Percentiles rank a stretch among this genome's conserved stretches.
Evolutionary conservation across 2,888 invertebrate species (phyloP).

Genomic region (Cerastis leucographa): DNA sequence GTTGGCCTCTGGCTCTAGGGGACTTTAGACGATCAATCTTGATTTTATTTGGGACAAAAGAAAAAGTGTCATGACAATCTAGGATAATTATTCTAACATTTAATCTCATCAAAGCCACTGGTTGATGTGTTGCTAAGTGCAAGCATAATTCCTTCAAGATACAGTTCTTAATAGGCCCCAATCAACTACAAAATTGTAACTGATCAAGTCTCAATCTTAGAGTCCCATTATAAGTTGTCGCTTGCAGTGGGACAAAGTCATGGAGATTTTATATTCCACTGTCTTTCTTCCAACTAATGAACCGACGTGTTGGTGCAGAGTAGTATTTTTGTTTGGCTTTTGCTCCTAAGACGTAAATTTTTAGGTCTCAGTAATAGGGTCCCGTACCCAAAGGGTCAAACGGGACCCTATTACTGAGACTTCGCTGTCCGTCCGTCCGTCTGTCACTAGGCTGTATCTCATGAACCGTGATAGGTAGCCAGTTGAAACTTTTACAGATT

Average conservation of each 20-base stretch:
- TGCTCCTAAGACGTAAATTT: too few relatives aligned
- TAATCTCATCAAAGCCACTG: not conserved
- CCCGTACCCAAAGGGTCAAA: too few relatives aligned
- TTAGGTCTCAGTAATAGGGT: too few relatives aligned
- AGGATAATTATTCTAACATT: not conserved
- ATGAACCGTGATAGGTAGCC: too few relatives aligned
- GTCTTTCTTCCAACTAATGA: not conserved
- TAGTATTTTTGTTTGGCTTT: not conserved
- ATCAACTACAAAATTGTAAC: not conserved
- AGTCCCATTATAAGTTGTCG: not conserved
- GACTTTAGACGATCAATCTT: not conserved
- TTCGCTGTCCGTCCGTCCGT: too few relatives aligned
- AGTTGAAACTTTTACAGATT: too few relatives aligned
- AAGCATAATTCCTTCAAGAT: not conserved
- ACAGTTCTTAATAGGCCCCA: not conserved
- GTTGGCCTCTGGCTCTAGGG: not conserved
- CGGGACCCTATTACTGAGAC: too few relatives aligned
- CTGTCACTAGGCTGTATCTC: too few relatives aligned
- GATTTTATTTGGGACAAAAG: not conserved
- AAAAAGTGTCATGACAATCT: not conserved
- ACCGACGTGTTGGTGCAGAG: not conserved
- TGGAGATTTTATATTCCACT: not conserved
- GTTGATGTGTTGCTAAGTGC: not conserved
- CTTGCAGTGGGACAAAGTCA: not conserved
- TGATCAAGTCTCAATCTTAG: not conserved